Evolutionary conservation across 2,113 vertebrate species (phyloP).

Genomic region (Myotis lucifugus): DNA sequence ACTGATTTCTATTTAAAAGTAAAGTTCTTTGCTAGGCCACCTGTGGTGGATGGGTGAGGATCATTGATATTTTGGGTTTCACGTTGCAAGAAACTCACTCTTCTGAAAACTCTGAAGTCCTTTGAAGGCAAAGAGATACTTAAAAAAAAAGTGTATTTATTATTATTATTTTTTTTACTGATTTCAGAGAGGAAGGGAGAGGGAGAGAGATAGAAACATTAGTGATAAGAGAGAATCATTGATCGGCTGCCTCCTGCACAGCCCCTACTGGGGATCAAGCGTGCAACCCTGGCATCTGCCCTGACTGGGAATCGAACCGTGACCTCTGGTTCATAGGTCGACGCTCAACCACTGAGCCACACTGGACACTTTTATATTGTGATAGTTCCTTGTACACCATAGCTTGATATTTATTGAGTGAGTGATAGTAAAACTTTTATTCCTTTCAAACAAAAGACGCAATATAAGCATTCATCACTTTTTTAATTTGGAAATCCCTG

Average conservation of each 20-base stretch:
- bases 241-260: no score
- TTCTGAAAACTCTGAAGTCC: constrained; percentile 2
- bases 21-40: background rate
- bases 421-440: background rate
- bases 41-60: background rate
- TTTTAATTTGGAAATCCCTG: constrained; percentile 23
- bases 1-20: constrained; percentile 24
- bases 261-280: no score
- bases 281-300: no score
- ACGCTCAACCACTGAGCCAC: no score
- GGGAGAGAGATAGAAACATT: no score
- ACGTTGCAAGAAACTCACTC: background rate
- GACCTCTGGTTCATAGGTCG: no score
- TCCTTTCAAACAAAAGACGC: constrained; percentile 5
- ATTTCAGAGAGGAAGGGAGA: no score
- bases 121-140: background rate
- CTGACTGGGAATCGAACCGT: no score
- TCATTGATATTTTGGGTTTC: background rate
- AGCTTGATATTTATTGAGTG: constrained; percentile 24
- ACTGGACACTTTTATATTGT: background rate
- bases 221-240: no score
- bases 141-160: background rate
- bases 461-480: background rate
- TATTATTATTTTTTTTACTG: no score
- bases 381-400: background rate